Evolutionary conservation across 2,113 vertebrate genomes (phyloP), one percentile per base, ranked within the genome.

Genomic region (Pomatostomus ruficeps): DNA sequence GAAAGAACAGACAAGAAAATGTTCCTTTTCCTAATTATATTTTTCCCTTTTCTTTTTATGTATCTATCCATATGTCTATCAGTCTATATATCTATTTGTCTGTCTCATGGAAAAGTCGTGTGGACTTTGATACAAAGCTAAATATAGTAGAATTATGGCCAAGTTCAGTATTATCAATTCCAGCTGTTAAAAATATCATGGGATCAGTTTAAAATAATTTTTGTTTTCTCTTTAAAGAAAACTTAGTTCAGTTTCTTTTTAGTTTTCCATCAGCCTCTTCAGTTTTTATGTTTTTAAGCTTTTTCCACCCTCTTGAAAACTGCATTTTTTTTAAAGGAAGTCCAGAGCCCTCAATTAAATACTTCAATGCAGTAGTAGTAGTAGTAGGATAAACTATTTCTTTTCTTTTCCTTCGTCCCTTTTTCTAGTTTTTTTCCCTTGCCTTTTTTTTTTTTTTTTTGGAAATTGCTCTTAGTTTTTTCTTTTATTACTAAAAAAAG

Each of bases 41-140:
- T 81, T 85, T 88, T 66, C 48, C 61, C 80, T 90, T 92, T 93
- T 54, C 89, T 91, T 94, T 87, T 91, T 80, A 22, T 88, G 51
- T 97, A 83, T 89, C 74, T 88, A n/a, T 75, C 88, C 74, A 46
- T 96, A 85, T 94, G 91, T 89, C 52, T 77, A 23, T 94, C 90
- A 95, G 79, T 43, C 63, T 79, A 7, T 93, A 29, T 63, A 75
- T 94, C 58, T 88, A 7, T 66, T 65, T 73, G 12, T 77, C 40
- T 72, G 42, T 89, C 79, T 89, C 38, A 49, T 40, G 59, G 90
- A 84, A 86, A 67, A 94, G 68, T 93, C 2, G 0, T 67, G 68
- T 57, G 29, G 79, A 81, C 63, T 91, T 84, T 52, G 75, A 88
- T 83, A 65, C 23, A 77, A 81, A 86, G 78, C 51, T 90, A 94